Evolutionary conservation across 2,888 invertebrate genomes (phyloP).

Genomic region (Lissocephala sabroskyi): DNA sequence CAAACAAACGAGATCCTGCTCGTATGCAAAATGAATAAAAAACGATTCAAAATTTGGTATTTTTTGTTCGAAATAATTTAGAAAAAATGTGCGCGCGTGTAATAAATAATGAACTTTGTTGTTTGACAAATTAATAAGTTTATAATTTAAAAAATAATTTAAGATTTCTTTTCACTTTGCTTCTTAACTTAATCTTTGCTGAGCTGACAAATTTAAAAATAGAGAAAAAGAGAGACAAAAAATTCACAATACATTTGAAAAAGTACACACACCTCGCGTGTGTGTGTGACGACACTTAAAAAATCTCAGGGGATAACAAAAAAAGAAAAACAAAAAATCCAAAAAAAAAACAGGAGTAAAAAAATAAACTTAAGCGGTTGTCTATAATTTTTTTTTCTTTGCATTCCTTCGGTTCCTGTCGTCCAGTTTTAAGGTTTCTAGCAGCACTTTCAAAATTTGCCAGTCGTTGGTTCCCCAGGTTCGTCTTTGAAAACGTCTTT

Average conservation of each 20-base stretch:
- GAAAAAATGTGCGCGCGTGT: slow-evolving; percentile 19
- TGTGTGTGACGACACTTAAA: too few relatives aligned
- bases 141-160: slow-evolving; percentile 36
- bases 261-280: too few relatives aligned
- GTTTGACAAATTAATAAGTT: background rate
- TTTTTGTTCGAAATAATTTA: slow-evolving; percentile 33
- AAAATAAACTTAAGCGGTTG: background rate
- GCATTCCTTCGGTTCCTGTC: slow-evolving; percentile 4
- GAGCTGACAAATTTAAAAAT: too few relatives aligned
- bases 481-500: slow-evolving; percentile 60
- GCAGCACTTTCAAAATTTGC: slow-evolving; percentile 56
- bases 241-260: too few relatives aligned
- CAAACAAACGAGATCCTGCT: slow-evolving; percentile 70
- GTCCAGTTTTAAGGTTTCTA: slow-evolving; percentile 35
- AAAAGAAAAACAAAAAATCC: slow-evolving; percentile 2
- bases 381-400: slow-evolving; percentile 6
- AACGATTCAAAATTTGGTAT: slow-evolving; percentile 1
- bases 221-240: background rate
- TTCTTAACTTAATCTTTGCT: too few relatives aligned
- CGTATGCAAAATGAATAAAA: slow-evolving; percentile 61
- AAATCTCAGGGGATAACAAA: slow-evolving; percentile 5
- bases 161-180: slow-evolving; percentile 50
- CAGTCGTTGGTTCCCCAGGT: slow-evolving; percentile 52
- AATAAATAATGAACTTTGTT: slow-evolving; percentile 13
- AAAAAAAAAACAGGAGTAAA: background rate